phyloP scores from a whole-genome alignment of 1,140 invertebrate species.

The Pygmarrhopalites habei region DNA sequence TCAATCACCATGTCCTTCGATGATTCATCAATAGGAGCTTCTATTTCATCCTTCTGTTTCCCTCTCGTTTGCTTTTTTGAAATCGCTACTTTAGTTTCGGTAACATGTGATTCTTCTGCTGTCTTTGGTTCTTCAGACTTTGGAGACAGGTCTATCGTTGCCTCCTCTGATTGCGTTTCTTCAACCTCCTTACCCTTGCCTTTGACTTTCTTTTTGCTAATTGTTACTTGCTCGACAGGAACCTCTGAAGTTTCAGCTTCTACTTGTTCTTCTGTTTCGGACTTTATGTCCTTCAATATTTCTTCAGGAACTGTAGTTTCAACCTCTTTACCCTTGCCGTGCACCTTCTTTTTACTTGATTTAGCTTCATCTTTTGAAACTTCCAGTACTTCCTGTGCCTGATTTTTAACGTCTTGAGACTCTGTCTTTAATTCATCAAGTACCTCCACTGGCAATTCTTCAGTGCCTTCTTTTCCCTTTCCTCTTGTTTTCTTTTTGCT shows the following conservation, averaged over 20 bases:
- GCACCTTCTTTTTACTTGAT: background rate
- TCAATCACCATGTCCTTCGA: background rate
- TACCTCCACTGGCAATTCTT: background rate
- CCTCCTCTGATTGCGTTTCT: background rate
- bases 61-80: constrained; percentile 12
- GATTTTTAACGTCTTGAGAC: background rate
- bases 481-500: background rate
- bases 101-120: background rate
- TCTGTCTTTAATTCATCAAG: constrained; percentile 2
- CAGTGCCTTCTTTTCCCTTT: background rate
- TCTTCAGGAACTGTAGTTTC: background rate
- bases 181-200: background rate
- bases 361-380: background rate
- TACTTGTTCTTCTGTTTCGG: background rate
- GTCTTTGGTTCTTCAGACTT: background rate
- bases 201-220: background rate
- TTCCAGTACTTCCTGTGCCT: background rate
- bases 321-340: constrained; percentile 1
- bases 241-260: background rate
- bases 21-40: constrained; percentile 3
- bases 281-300: background rate
- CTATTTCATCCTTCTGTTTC: background rate
- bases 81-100: background rate
- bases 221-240: background rate
- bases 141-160: background rate